These are phyloP conservation scores for Gopherus evgoodei DNA, from an alignment of 2,113 vertebrate genomes.

Conservation along the genomic window DNA sequence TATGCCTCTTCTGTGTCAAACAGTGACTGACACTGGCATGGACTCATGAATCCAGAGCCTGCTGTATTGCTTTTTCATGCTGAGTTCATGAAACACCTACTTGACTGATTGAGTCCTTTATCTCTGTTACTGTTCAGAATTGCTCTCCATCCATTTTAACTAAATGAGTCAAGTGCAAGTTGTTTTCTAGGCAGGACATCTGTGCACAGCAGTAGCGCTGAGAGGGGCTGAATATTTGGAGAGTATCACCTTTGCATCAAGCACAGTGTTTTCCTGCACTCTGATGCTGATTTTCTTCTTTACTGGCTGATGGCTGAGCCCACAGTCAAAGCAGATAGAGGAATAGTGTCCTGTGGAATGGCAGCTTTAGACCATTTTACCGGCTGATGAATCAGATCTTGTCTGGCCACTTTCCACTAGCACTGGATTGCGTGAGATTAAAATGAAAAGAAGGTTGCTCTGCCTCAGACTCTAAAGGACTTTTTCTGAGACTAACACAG, in stretches of 20 bases:
- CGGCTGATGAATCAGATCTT: slow-evolving; percentile 76
- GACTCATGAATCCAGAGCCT: background rate
- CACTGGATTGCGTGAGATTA: slow-evolving; percentile 65
- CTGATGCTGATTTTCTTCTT: slow-evolving; percentile 50
- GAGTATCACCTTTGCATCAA: background rate
- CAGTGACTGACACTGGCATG: background rate
- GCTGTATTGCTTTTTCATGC: background rate
- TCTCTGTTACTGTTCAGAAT: slow-evolving; percentile 40
- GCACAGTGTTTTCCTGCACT: background rate
- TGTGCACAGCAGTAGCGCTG: background rate
- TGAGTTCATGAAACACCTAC: slow-evolving; percentile 22
- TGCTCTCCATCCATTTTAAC: slow-evolving; percentile 27
- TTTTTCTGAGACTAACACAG: slow-evolving; percentile 6
- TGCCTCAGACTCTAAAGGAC: slow-evolving; percentile 59
- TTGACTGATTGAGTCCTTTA: slow-evolving; percentile 28
- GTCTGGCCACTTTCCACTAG: slow-evolving; percentile 71
- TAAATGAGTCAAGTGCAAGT: slow-evolving; percentile 1
- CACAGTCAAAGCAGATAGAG: slow-evolving; percentile 32
- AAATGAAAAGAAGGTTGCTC: slow-evolving; percentile 65
- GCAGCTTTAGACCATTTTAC: slow-evolving; percentile 74
- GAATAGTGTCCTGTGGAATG: slow-evolving; percentile 65
- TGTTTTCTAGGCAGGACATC: slow-evolving; percentile 17
- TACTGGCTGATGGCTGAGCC: slow-evolving; percentile 66
- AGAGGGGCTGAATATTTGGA: background rate
- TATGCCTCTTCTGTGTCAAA: background rate